Evolutionary conservation across 2,797 vertebrate genomes (phyloP).

Genomic region (Gallinago stenura): DNA sequence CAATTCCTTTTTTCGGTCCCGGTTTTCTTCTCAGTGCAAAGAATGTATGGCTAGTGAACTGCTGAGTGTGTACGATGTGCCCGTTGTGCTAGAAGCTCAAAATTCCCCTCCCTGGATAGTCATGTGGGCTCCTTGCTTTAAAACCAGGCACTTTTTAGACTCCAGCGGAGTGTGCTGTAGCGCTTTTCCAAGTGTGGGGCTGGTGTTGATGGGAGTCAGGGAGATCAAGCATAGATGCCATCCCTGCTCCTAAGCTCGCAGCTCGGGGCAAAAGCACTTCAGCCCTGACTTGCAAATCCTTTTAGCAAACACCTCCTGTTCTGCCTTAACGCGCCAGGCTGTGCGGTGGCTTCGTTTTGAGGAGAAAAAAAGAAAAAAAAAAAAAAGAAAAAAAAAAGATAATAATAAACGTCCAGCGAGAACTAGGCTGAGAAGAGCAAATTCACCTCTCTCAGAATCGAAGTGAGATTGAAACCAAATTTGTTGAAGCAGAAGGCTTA

Average conservation of each 20-base stretch:
- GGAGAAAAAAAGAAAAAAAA: not conserved
- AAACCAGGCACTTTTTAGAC: constrained; percentile 5
- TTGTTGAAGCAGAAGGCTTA: constrained; percentile 9
- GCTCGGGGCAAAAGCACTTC: not conserved
- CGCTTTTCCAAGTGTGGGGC: not conserved
- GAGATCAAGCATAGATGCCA: not conserved
- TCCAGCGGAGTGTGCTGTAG: not conserved
- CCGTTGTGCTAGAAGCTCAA: not conserved
- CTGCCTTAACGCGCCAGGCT: constrained; percentile 57
- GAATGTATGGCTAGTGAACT: constrained; percentile 33
- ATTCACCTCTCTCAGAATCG: not conserved
- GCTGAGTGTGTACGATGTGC: constrained; percentile 47
- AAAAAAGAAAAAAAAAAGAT: not conserved
- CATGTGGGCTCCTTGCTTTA: constrained; percentile 4
- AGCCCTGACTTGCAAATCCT: not conserved
- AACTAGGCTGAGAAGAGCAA: constrained; percentile 28
- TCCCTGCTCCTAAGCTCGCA: not conserved
- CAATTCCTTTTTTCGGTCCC: not conserved
- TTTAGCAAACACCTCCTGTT: constrained; percentile 33
- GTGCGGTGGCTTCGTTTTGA: constrained; percentile 1
- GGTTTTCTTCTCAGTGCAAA: constrained; percentile 40
- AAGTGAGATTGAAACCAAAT: not conserved
- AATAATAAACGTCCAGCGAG: not conserved
- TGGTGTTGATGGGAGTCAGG: not conserved
- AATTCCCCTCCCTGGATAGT: not conserved